phyloP scores from a whole-genome alignment of 2,113 vertebrate species.

The Gnathonemus echidnorhynchus region DNA sequence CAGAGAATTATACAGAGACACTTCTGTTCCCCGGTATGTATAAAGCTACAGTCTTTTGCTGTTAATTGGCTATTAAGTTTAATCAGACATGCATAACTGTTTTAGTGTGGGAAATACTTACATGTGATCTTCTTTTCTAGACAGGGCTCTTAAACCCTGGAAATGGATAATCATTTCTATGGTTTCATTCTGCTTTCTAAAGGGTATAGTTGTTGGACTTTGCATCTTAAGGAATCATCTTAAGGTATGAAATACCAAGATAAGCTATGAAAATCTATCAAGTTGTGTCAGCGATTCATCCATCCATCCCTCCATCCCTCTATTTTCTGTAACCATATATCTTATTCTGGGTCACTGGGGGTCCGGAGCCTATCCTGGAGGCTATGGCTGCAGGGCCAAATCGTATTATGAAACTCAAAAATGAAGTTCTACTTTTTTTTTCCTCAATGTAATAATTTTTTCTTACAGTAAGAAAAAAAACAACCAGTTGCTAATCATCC shows the following conservation, averaged over 20 bases:
- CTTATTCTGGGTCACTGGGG: background rate
- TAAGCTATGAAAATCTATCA: background rate
- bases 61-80: background rate
- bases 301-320: background rate
- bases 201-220: background rate
- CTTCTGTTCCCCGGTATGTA: background rate
- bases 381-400: too few species aligned
- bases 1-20: background rate
- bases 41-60: background rate
- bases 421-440: background rate
- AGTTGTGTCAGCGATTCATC: background rate
- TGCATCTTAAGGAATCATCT: background rate
- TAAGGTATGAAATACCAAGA: background rate
- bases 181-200: background rate
- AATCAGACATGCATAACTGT: background rate
- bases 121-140: background rate
- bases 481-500: background rate
- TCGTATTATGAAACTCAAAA: background rate
- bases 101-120: background rate
- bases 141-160: background rate
- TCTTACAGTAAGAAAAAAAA: background rate
- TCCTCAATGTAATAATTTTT: background rate
- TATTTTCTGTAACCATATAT: background rate
- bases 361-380: background rate
- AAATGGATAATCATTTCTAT: background rate